Conservation (phyloP, 2,797 vertebrate genomes). For the Rhyacichthys aspro region DNA sequence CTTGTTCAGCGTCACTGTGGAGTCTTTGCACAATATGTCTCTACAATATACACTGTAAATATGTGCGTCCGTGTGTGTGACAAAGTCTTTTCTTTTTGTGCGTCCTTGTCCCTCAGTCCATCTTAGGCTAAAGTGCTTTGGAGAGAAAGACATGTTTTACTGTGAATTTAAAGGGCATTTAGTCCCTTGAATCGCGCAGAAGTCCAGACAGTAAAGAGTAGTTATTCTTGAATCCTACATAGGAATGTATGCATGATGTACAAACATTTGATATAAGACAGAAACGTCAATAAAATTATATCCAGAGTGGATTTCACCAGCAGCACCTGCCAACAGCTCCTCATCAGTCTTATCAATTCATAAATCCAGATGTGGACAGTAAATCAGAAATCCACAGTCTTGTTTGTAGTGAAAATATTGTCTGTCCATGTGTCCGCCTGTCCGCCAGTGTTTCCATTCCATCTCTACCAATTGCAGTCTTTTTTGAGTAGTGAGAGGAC, state of each 20-base stretch:
- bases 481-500: conserved; percentile 89
- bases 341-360: conserved; percentile 11
- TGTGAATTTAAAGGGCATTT: conserved; percentile 16
- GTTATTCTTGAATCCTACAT: conserved; percentile 18
- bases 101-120: conserved; percentile 52
- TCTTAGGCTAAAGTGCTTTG: conserved; percentile 75
- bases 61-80: conserved; percentile 24
- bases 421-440: conserved; percentile 23
- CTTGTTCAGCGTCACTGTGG: conserved; percentile 65
- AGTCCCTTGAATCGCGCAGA: conserved; percentile 25
- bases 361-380: conserved; percentile 46
- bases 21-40: conserved; percentile 41
- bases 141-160: conserved; percentile 46
- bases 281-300: conserved; percentile 20
- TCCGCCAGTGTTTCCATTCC: neutral
- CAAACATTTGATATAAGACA: conserved; percentile 21
- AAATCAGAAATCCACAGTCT: conserved; percentile 53
- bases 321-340: conserved; percentile 20
- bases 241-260: conserved; percentile 28
- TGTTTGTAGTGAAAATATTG: conserved; percentile 28
- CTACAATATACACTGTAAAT: conserved; percentile 32
- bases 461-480: conserved; percentile 85
- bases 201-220: conserved; percentile 25
- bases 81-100: conserved; percentile 46
- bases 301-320: conserved; percentile 24